These are phyloP conservation scores for Channa striata DNA, from an alignment of 2,797 vertebrate genomes.

Conservation along the genomic window DNA sequence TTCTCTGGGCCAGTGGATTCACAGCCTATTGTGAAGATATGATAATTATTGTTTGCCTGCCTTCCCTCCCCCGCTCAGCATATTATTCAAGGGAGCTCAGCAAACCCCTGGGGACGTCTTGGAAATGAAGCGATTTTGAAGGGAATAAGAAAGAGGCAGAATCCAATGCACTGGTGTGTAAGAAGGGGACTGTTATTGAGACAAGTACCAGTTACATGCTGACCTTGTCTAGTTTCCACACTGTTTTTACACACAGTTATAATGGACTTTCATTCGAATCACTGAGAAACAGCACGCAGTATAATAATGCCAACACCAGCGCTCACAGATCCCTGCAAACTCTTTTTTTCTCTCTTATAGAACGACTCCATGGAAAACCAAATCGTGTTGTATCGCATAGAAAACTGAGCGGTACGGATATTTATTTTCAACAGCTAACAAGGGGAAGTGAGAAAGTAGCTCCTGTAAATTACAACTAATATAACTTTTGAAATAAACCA, in stretches of 20 bases:
- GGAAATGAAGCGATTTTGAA: constrained; percentile 83
- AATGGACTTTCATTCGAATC: constrained; percentile 71
- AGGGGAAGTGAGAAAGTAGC: constrained; percentile 68
- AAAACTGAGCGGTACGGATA: constrained; percentile 58
- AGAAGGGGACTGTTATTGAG: constrained; percentile 80
- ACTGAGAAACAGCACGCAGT: constrained; percentile 65
- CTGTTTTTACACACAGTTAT: constrained; percentile 71
- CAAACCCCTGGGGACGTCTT: constrained; percentile 81
- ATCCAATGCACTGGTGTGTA: constrained; percentile 79
- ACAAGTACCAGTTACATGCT: constrained; percentile 83
- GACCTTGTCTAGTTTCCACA: constrained; percentile 74
- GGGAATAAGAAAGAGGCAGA: constrained; percentile 79
- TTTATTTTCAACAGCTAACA: constrained; percentile 71
- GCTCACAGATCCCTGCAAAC: constrained; percentile 43
- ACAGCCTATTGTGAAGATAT: constrained; percentile 86
- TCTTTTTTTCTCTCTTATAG: constrained; percentile 22
- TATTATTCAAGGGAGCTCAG: constrained; percentile 81
- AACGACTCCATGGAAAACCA: constrained; percentile 58
- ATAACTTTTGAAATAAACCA: constrained; percentile 80
- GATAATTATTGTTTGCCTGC: constrained; percentile 87
- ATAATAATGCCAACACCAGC: constrained; percentile 58
- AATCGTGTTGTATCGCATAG: constrained; percentile 50
- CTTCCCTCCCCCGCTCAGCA: constrained; percentile 79
- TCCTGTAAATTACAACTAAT: constrained; percentile 69
- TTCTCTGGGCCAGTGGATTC: constrained; percentile 76